These are phyloP conservation scores for Dunckerocampus dactyliophorus DNA, from an alignment of 2,113 vertebrate species.

Conservation along the genomic window DNA sequence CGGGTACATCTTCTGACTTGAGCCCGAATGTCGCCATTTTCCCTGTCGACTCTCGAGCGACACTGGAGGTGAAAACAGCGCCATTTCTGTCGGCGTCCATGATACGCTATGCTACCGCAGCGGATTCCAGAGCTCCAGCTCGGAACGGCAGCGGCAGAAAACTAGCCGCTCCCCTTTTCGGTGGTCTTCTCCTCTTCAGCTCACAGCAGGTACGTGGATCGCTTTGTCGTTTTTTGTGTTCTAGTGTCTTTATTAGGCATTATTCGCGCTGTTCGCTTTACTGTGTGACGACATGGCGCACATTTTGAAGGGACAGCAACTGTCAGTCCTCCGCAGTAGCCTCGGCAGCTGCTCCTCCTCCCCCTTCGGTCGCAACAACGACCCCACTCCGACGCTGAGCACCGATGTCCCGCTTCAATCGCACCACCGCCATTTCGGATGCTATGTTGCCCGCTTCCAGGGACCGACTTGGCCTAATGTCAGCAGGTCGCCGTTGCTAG, in stretches of 20 bases:
- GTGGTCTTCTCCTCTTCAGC: conserved; percentile 61
- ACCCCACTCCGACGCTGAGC: conserved; percentile 20
- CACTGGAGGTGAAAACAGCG: conserved; percentile 57
- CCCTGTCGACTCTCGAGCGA: conserved; percentile 35
- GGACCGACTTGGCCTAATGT: conserved; percentile 17
- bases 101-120: conserved; percentile 74
- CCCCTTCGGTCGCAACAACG: conserved; percentile 58
- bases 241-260: neutral
- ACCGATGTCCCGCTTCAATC: conserved; percentile 10
- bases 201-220: conserved; percentile 63
- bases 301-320: conserved; percentile 56
- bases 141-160: conserved; percentile 77
- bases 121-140: conserved; percentile 76
- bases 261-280: neutral
- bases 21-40: conserved; percentile 71
- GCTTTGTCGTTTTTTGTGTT: conserved; percentile 3
- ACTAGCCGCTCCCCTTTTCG: conserved; percentile 73
- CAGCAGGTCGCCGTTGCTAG: conserved; percentile 10
- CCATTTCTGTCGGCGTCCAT: conserved; percentile 72
- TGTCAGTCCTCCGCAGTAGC: conserved; percentile 41
- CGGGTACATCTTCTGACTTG: conserved; percentile 20
- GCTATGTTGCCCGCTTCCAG: neutral
- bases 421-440: neutral
- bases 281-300: conserved; percentile 60
- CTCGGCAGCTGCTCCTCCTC: conserved; percentile 63